These are phyloP conservation scores for Lepidurus packardi DNA, from an alignment of 1,140 invertebrate genomes.

Conservation along the genomic window DNA sequence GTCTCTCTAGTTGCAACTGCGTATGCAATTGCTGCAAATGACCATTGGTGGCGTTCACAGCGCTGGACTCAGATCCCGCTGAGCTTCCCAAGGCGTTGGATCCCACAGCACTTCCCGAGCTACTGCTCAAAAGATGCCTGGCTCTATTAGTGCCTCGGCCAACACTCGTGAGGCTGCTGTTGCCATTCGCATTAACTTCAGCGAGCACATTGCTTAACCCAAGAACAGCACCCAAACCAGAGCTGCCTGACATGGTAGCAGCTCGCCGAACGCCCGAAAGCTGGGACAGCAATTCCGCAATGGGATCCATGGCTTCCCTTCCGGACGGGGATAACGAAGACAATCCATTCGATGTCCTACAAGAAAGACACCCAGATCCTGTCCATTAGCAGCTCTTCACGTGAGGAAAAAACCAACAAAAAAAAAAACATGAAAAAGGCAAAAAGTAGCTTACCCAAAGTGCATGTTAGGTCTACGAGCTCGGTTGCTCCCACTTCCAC, in stretches of 20 bases:
- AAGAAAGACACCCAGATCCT: not conserved
- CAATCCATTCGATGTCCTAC: slow-evolving; percentile 68
- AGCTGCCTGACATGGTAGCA: slow-evolving; percentile 36
- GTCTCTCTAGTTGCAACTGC: slow-evolving; percentile 79
- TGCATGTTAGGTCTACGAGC: slow-evolving; percentile 80
- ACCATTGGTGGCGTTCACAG: not conserved
- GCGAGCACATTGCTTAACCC: slow-evolving; percentile 16
- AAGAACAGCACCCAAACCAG: slow-evolving; percentile 28
- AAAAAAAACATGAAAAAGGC: not conserved
- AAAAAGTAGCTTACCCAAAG: slow-evolving; percentile 57
- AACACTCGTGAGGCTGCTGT: not conserved
- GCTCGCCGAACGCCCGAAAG: slow-evolving; percentile 77
- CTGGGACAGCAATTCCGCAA: slow-evolving; percentile 86
- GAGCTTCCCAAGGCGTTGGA: not conserved
- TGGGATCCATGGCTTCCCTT: slow-evolving; percentile 85
- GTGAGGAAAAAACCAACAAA: slow-evolving; percentile 41
- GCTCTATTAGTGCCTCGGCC: not conserved
- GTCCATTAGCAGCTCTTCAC: not conserved
- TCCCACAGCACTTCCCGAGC: not conserved
- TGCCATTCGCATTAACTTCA: not conserved
- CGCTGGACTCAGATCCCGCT: not conserved
- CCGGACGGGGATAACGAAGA: slow-evolving; percentile 57
- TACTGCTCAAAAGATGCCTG: slow-evolving; percentile 1
- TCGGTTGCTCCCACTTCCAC: slow-evolving; percentile 67
- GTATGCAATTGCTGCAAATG: slow-evolving; percentile 75